Percentiles rank a stretch among this genome's conserved stretches.
These are phyloP conservation scores for Goniozus legneri DNA, from an alignment of 1,140 invertebrate species.

Conservation along the genomic window DNA sequence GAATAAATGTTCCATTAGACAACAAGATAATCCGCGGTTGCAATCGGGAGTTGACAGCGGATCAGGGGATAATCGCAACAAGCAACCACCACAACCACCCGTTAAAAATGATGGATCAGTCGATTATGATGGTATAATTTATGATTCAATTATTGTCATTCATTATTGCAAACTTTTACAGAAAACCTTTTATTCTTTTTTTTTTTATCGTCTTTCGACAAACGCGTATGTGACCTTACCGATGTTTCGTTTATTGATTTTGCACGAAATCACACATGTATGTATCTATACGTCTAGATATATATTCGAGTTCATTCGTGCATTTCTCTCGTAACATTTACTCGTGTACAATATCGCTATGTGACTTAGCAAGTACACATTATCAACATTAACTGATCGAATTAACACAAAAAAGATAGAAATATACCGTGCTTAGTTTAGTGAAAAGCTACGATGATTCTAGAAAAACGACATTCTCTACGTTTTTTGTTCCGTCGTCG, in stretches of 20 bases:
- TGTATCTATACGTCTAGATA: conserved; percentile 1
- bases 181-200: no score
- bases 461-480: no score
- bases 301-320: no score
- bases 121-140: conserved; percentile 63
- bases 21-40: conserved; percentile 33
- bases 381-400: no score
- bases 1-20: conserved; percentile 31
- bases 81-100: conserved; percentile 48
- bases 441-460: no score
- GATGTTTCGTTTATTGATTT: conserved; percentile 38
- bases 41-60: conserved; percentile 9
- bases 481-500: no score
- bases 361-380: no score
- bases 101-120: conserved; percentile 61
- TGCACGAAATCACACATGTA: no score
- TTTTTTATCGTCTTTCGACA: neutral
- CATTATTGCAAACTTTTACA: conserved; percentile 1
- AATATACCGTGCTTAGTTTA: no score
- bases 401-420: no score
- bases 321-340: no score
- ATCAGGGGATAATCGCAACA: conserved; percentile 28
- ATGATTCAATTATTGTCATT: neutral
- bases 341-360: no score
- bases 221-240: conserved; percentile 30